Base-by-base conservation (phyloP, 2,797 vertebrate genomes). In the Etheostoma nigrum region DNA sequence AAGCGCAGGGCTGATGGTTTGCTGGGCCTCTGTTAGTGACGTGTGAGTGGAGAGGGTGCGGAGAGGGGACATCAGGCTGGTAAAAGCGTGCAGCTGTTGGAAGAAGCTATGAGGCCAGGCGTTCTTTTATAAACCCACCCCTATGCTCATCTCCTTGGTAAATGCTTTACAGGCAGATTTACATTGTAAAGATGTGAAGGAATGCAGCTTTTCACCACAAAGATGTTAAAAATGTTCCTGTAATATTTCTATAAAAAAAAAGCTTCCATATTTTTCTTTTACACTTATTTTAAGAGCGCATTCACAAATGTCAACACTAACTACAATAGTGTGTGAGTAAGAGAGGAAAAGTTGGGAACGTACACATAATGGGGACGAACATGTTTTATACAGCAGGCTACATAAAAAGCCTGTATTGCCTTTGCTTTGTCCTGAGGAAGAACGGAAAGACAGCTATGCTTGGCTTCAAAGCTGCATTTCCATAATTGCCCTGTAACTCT, bases 401-500 rank as follows among this genome's bases (percentile, higher is more conserved):
- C 83, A 85, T 83, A 86, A 88, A 90, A 90, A 86, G 62, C 62
- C 82, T 67, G 78, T 79, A 78, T 71, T 89, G 91, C 91, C 91
- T 94, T 94, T 92, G 91, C 95, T 96, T 96, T 95, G 94, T 96
- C 94, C 94, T 82, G 86, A 86, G 91, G 88, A 91, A 94, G 92
- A 94, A 95, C 94, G 96, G 95, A 95, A 95, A 96, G 95, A 95
- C 89, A 89, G 88, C 91, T 95, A 92, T 90, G 95, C 94, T 93
- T 66, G 44, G 96, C 96, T 98, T 98, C 97, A 98, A 98, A 98
- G 97, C 92, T 57, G 53, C 96, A 98, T 99, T 98, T 98, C 97
- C 97, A 98, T 98, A 98, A 98, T 98, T 97, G 96, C 96, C 96
- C 96, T 97, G 97, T 97, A 97, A 97, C 97, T 97, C 86, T 91